Base-by-base conservation (phyloP, 2,888 invertebrate species). In the Fabriciana adippe region DNA sequence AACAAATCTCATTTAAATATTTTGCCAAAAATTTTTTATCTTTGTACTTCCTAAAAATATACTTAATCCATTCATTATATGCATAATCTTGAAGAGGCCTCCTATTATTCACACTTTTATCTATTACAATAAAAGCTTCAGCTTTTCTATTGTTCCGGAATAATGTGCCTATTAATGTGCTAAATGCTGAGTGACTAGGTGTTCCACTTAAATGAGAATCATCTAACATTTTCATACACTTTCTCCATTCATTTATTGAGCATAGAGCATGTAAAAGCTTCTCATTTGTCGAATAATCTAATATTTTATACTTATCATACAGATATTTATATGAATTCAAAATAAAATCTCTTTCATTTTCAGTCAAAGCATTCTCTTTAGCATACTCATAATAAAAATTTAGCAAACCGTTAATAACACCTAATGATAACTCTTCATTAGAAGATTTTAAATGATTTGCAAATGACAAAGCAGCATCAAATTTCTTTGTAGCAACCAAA, bases 241-340 rank as follows among this genome's bases (percentile, higher is more conserved):
- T 93, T 74, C 92, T 90, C 96, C 96, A 97, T 73, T 94, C 87
- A 66, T 92, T 82, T 11, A 96, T 95, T 21, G 93, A 78, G 73
- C 95, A 94, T 3, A 97, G 80, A 0, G 94, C 96, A 69, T 87
- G 85, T 66, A 96, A 89, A 6, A 95, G 83, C 78, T 87, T 86
- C 77, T 95, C 95, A 75, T 94, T 93, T 18, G 95, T 95, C 3
- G 78, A 79, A 16, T 85, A 84, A 84, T 96, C 96, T 61, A 96
- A 80, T 0, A 94, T 78, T 62, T 94, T 90, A 80, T 95, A 93
- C 72, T 93, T 92, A 45, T 87, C 79, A 75, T 87, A 87, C 48
- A 96, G 75, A 65, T 76, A 73, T 35, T 90, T 78, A 70, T 90
- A 94, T 64, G 94, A 84, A 47, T 89, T 77, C 48, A 94, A 74